phyloP scores from a whole-genome alignment of 1,140 invertebrate species.

The Drosophila rhopaloa region DNA sequence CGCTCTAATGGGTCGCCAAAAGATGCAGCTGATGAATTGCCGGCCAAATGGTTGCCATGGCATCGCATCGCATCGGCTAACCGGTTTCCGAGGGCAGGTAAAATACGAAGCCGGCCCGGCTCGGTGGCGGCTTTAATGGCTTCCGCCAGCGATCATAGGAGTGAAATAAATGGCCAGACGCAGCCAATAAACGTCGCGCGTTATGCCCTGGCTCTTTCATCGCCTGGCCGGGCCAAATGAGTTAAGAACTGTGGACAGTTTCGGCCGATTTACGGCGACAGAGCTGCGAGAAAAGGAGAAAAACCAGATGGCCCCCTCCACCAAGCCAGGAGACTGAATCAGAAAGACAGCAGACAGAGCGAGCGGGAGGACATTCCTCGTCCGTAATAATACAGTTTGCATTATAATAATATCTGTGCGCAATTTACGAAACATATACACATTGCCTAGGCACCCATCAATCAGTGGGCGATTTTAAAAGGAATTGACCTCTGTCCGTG shows the following conservation, averaged over 20 bases:
- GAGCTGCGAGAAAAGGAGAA: constrained; percentile 2
- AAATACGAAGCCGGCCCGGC: constrained; percentile 36
- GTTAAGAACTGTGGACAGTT: constrained; percentile 83
- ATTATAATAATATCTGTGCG: constrained; percentile 75
- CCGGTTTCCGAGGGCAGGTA: constrained; percentile 70
- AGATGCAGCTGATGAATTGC: constrained; percentile 69
- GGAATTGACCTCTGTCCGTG: constrained; percentile 62
- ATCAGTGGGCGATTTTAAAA: constrained; percentile 68
- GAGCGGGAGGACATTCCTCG: constrained; percentile 52
- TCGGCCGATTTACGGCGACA: constrained; percentile 59
- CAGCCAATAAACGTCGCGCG: constrained; percentile 84
- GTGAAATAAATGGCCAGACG: constrained; percentile 84
- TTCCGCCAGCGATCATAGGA: constrained; percentile 84
- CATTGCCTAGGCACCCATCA: constrained; percentile 77
- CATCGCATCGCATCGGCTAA: constrained; percentile 24
- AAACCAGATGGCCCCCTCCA: not conserved
- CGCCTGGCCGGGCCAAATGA: constrained; percentile 67
- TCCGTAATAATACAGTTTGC: constrained; percentile 73
- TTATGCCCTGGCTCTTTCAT: constrained; percentile 69
- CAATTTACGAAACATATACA: constrained; percentile 61
- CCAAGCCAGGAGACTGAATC: not conserved
- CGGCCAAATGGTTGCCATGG: constrained; percentile 62
- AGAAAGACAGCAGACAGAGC: not conserved
- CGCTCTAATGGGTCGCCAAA: constrained; percentile 82
- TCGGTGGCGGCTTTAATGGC: constrained; percentile 84